Conservation (phyloP, 1,140 invertebrate genomes). For the Temnothorax longispinosus region DNA sequence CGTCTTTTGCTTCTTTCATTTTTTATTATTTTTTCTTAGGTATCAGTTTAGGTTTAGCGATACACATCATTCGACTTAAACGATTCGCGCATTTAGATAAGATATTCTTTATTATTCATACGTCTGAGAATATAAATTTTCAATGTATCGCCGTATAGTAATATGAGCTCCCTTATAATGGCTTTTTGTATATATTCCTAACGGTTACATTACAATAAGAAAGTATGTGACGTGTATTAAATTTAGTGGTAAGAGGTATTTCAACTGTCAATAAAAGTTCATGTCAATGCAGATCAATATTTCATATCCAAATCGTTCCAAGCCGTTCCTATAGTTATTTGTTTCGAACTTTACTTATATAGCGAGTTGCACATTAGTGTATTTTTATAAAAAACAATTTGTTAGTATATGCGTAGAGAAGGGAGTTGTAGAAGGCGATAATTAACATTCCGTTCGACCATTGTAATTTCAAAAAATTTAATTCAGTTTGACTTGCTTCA, state of each 20-base stretch:
- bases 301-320: background rate
- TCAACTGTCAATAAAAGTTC: slow-evolving; percentile 82
- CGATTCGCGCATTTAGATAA: slow-evolving; percentile 69
- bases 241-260: slow-evolving; percentile 81
- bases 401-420: background rate
- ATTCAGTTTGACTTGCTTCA: background rate
- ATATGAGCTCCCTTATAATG: slow-evolving; percentile 78
- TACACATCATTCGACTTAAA: slow-evolving; percentile 43
- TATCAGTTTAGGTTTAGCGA: slow-evolving; percentile 6
- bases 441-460: background rate
- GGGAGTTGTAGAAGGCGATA: background rate
- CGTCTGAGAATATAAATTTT: slow-evolving; percentile 75
- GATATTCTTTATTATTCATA: slow-evolving; percentile 72
- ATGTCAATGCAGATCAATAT: slow-evolving; percentile 22
- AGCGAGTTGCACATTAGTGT: background rate
- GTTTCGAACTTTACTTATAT: background rate
- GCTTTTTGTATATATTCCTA: slow-evolving; percentile 85
- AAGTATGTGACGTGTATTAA: slow-evolving; percentile 84
- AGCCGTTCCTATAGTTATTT: background rate
- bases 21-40: slow-evolving; percentile 20
- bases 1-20: background rate
- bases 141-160: slow-evolving; percentile 79
- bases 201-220: slow-evolving; percentile 79
- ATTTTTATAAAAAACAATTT: background rate
- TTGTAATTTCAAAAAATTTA: background rate